Base-by-base conservation (phyloP, 2,888 invertebrate species). In the Escarpia spicata region DNA sequence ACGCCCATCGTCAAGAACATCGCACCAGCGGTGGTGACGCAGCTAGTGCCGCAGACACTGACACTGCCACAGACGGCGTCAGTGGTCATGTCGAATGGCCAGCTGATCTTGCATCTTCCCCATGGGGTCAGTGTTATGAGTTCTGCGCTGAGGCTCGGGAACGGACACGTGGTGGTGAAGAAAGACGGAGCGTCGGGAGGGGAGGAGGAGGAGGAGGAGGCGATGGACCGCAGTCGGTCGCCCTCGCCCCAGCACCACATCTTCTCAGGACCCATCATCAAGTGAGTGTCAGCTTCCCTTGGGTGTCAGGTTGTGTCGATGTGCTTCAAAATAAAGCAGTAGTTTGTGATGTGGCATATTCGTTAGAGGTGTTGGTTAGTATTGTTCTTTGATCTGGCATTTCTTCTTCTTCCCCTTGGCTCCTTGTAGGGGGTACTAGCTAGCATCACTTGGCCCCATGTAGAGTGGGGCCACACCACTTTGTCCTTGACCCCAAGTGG, bases 231-330 rank as follows among this genome's bases (percentile, higher is more conserved):
- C 26, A 94, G 94, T 91, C 91, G 93, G 44, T 94, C 94, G 2
- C 93, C 93, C 37, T 93, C 93, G 10, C 93, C 94, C 9, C 93
- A 92, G 1, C 92, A 92, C n/a, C 90, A 92, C n/a, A 58, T 92
- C 43, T 94, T 94, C 92, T 90, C 60, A 43, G 94, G 93, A 4
- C 93, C 93, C 8, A 93, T 94, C 26, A 91, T 93, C 90, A 93
- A 92, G 94, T 94, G 37, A 92, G 93, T 90, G 26, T 43, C 37
- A 4, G 43, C 12, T 92, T 31, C 37, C 37, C 19, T 12, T 37
- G 19, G 43, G 37, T 91, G 37, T 10, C 31, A 43, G 26, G 15
- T 15, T 15, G 60, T 26, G 15, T 19, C 4, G 26, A 19, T 2
- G 26, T 92, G 43, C 44, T 31, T 31, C 37, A 37, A 37, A 37